Conservation (phyloP, 2,797 vertebrate species). For the Garrulus glandarius region DNA sequence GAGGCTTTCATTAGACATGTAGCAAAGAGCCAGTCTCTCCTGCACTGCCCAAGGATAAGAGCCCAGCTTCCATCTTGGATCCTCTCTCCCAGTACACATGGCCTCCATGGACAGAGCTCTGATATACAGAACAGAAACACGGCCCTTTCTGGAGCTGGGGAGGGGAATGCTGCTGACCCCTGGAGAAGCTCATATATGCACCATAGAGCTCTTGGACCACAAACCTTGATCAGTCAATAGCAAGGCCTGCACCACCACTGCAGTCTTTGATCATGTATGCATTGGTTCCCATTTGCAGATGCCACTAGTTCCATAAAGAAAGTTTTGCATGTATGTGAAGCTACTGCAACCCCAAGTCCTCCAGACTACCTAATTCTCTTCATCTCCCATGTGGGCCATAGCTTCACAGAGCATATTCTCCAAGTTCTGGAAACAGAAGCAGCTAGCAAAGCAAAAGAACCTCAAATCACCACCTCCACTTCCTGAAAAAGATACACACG, state of each 20-base stretch:
- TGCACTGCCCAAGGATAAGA: background rate
- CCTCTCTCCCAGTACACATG: background rate
- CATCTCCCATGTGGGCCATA: background rate
- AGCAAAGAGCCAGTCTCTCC: background rate
- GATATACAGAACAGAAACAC: background rate
- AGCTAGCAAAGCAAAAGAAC: background rate
- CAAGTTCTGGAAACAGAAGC: background rate
- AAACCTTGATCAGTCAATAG: background rate
- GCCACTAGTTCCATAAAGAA: background rate
- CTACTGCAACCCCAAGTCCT: background rate
- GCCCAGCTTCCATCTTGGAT: background rate
- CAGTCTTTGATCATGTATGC: background rate
- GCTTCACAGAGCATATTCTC: background rate
- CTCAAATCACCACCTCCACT: background rate
- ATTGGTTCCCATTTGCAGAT: background rate
- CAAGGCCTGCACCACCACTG: background rate
- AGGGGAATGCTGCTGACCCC: background rate
- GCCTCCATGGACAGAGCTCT: background rate
- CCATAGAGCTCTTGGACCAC: background rate
- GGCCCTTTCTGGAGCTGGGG: background rate
- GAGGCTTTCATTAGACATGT: background rate
- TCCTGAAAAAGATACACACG: background rate
- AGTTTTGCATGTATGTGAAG: rapidly evolving
- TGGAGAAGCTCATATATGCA: background rate
- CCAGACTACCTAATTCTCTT: background rate